Evolutionary conservation across 2,113 vertebrate genomes (phyloP).

Genomic region (Perca fluviatilis): DNA sequence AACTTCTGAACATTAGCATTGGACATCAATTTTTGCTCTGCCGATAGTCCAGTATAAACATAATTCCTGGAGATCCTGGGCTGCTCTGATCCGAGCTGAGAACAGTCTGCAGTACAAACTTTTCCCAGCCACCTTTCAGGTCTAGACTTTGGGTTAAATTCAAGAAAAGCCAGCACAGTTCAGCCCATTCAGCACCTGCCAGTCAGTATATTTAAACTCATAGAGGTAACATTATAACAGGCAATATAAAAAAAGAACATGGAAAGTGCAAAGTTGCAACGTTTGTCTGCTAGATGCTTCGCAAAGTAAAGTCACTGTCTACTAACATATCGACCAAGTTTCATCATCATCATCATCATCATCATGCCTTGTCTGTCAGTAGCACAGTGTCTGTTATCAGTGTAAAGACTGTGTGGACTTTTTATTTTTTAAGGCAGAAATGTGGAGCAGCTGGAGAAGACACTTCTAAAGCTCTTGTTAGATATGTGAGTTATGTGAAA

Average conservation of each 20-base stretch:
- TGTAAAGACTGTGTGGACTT: neutral
- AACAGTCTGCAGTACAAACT: neutral
- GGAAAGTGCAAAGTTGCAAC: neutral
- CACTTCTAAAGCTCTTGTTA: constrained; percentile 17
- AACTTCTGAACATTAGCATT: neutral
- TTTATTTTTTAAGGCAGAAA: neutral
- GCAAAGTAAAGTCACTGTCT: neutral
- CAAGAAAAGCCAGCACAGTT: neutral
- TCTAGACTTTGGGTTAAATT: neutral
- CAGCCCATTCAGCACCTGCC: neutral
- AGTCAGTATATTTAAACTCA: neutral
- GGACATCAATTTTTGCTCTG: neutral
- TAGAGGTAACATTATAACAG: neutral
- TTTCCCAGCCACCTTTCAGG: neutral
- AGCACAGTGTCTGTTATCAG: neutral
- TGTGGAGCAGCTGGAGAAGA: constrained; percentile 13
- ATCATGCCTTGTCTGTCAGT: neutral
- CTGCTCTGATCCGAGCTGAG: neutral
- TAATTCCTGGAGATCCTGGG: neutral
- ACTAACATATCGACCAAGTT: neutral
- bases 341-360: neutral
- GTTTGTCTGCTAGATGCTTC: neutral
- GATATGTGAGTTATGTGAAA: constrained; percentile 15
- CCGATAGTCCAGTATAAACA: neutral
- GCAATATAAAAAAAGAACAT: neutral